Base-by-base conservation (phyloP, 2,888 invertebrate genomes). In the Yponomeuta cagnagella region DNA sequence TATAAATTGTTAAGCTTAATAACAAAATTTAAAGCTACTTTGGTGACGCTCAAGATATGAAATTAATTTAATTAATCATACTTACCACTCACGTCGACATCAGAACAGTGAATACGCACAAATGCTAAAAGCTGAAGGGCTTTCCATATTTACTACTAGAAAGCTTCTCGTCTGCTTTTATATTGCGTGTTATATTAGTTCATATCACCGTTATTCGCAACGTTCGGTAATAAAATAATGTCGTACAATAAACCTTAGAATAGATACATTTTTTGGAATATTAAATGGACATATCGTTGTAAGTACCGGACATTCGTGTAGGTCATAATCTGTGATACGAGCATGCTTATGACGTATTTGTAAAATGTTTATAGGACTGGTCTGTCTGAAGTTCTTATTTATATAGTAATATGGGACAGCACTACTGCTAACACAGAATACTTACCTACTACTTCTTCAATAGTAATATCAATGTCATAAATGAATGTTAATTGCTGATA, bases 271-370 rank as follows among this genome's bases (percentile, higher is more conserved):
- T 76, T 74, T 77, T 77, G 76, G 77, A 75, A 79, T 77, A 64
- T 65, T 63, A 78, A 79, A 82, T 82, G 74, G 77, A 89, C 89
- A 89, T 91, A 90, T 91, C 90, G 86, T 58, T 58, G 81, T 88
- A 89, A 81, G 73, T 79, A 82, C 86, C 82, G 83, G 79, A 81
- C 80, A 84, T 79, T 82, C 76, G 81, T 83, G 79, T 83, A 84
- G 82, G 81, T 87, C 85, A 87, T 89, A 87, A 86, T 86, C 90
- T 92, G 92, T 92, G 91, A 91, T 91, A 92, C 88, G 87, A 79
- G 81, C 86, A 89, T 86, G 85, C 87, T 89, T 90, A 87, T 87
- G 88, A 88, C 83, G 79, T 89, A 86, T 83, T 82, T 84, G 82
- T 83, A 84, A 58, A 78, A 77, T 76, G 75, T 76, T 78, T 75